Base-by-base conservation (phyloP, 2,113 vertebrate species). In the Formicarius rufipectus region DNA sequence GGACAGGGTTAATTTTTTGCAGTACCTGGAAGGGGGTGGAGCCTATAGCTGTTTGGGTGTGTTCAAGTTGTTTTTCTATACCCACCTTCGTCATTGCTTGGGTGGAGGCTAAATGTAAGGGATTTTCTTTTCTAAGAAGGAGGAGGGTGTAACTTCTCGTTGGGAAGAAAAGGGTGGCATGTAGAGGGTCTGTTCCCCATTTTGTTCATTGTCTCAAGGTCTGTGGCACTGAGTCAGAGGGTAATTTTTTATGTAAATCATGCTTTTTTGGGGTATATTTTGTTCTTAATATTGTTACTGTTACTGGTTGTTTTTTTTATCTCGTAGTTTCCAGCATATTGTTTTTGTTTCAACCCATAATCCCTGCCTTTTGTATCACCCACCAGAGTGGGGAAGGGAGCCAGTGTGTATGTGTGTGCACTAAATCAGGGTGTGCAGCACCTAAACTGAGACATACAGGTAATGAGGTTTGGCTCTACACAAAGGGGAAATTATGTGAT, bases 81-180 rank as follows among this genome's bases (percentile, higher is more conserved):
- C 47, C 19, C 24, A 47, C 37, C 40, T 19, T 47, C 8, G 6
- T 30, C 30, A 25, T 21, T 55, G 20, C 60, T 3, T 6, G 14
- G 30, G 8, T 30, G 18, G 24, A 11, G 8, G 11, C 12, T 12
- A 12, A 45, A 39, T 17, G 28, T 2, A 6, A n/a, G 12, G 8
- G 16, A 30, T 20, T 23, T 10, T 35, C 33, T 21, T 16, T 76
- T 85, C 35, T 66, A 24, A 50, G 12, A 31, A 58, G 24, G 16
- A 42, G 3, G 0, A 0, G 0, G 0, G 16, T 67, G 42, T 49
- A 16, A 35, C 14, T n/a, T 58, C 30, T 17, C 5, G 20, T 25
- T 7, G 24, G 30, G 20, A 40, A 35, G 30, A 37, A 66, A 58
- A n/a, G 7, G 15, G 3, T 30, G 20, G 35, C 23, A 15, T 33